phyloP scores from a whole-genome alignment of 2,113 vertebrate species.

The Prietella phreatophila region DNA sequence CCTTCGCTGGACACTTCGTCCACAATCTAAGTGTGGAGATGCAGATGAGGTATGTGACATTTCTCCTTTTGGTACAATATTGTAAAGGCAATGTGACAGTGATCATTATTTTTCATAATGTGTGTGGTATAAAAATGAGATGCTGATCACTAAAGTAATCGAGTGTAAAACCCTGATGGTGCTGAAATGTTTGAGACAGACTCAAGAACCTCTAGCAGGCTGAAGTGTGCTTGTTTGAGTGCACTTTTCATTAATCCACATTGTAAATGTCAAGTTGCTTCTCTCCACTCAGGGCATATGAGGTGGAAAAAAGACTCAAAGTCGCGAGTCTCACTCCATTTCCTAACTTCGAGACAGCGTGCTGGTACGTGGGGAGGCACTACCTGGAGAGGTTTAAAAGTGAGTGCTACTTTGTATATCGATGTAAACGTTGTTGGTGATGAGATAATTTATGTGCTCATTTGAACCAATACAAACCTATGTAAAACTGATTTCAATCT shows the following conservation, averaged over 20 bases:
- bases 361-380: constrained; percentile 94
- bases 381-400: constrained; percentile 95
- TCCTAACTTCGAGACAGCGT: constrained; percentile 93
- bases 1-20: constrained; percentile 94
- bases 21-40: constrained; percentile 96
- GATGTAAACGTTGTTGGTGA: background rate
- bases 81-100: background rate
- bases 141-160: background rate
- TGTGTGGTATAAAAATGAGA: background rate
- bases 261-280: constrained; percentile 41
- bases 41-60: constrained; percentile 89
- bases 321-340: constrained; percentile 92
- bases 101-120: background rate
- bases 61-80: background rate
- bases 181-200: background rate
- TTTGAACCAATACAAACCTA: background rate
- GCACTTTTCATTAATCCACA: constrained; percentile 39
- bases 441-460: background rate
- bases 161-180: background rate
- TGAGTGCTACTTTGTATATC: constrained; percentile 60
- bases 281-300: constrained; percentile 86
- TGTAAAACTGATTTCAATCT: background rate
- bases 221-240: constrained; percentile 37
- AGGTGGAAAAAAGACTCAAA: constrained; percentile 92
- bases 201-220: constrained; percentile 39